Evolutionary conservation across 1,140 invertebrate genomes (phyloP).

Genomic region (Neodiprion lecontei): DNA sequence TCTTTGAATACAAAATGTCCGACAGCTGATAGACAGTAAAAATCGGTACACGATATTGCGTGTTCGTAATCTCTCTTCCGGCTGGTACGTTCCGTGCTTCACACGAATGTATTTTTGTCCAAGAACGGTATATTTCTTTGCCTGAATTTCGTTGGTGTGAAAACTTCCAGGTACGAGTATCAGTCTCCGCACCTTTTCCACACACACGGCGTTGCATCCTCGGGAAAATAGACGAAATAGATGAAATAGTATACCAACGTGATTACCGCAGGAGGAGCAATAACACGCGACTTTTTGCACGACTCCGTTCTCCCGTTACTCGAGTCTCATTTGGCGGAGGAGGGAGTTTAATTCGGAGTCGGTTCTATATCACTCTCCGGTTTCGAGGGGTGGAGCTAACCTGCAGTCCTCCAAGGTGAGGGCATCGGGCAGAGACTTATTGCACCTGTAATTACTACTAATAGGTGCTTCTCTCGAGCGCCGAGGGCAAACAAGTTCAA

Average conservation of each 20-base stretch:
- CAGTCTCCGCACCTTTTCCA: too few species aligned
- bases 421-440: slow-evolving; percentile 43
- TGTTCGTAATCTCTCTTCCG: too few species aligned
- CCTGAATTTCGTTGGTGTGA: too few species aligned
- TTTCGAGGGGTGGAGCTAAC: not conserved
- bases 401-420: slow-evolving; percentile 13
- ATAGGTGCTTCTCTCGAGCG: slow-evolving; percentile 20
- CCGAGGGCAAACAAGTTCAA: slow-evolving; percentile 15
- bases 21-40: too few species aligned
- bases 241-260: not conserved
- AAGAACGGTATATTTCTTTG: too few species aligned
- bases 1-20: too few species aligned
- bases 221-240: not conserved
- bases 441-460: slow-evolving; percentile 35
- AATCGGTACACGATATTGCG: too few species aligned
- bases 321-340: not conserved
- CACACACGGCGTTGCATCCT: not conserved
- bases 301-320: not conserved
- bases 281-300: not conserved
- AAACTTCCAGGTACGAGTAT: too few species aligned
- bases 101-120: too few species aligned
- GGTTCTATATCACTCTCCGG: not conserved
- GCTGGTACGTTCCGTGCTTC: too few species aligned
- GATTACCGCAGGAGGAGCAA: not conserved
- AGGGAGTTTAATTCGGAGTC: not conserved